Base-by-base conservation (phyloP, 2,888 invertebrate genomes). In the Nomada ruficornis region DNA sequence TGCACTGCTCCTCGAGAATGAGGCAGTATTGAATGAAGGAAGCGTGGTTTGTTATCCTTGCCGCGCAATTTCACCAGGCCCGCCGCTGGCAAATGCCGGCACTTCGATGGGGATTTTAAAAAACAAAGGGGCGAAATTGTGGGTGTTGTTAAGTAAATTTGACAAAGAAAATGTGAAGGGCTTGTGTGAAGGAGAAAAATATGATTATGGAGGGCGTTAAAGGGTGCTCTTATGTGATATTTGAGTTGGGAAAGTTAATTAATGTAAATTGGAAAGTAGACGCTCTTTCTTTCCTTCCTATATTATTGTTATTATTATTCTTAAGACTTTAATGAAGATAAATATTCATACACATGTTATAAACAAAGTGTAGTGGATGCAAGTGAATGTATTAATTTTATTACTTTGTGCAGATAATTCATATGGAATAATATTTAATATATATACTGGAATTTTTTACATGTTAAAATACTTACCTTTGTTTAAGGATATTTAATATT, bases 11-110 rank as follows among this genome's bases (percentile, higher is more conserved):
- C n/a, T 18, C 20, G 15, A 62, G 23, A 20, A 10, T n/a, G 55
- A 4, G 18, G 36, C 15, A 9, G 47, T 44, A 79, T 57, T 70
- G 62, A 63, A 63, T 18, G 10, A 20, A 36, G 50, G 15, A 60
- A 26, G 72, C 57, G 36, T 68, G 80, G 60, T 79, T 73, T 73
- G 73, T 73, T 73, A 67, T 73, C 65, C 65, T 36, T 36, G 65
- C 13, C 11, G 47, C 23, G 67, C 23, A 73, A 73, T 65, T 73
- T 73, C 44, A 52, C 42, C 50, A 44, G 20, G 69, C 47, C 7
- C 36, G 42, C 47, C 7, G 26, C 64, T 23, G 64, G 59, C 36
- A 62, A 71, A 70, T 29, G 70, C 59, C 47, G 5, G 59, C 70
- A 57, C 57, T 69, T 23, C 50, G 70, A 23, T 15, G 50, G 18